These are phyloP conservation scores for Pollenia angustigena DNA, from an alignment of 2,888 invertebrate genomes.

Conservation along the genomic window DNA sequence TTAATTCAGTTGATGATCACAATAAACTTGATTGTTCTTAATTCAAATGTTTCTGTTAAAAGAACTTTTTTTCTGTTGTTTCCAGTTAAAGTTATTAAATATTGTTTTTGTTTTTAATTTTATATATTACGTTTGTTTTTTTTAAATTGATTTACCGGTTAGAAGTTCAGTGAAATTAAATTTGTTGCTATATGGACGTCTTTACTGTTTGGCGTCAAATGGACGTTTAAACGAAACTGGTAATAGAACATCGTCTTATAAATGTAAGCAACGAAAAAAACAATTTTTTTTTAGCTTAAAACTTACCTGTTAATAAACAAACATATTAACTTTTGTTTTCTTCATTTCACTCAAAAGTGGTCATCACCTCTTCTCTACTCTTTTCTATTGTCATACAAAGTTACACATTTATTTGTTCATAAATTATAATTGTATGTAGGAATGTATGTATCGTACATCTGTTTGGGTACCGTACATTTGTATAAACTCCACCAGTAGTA, in stretches of 20 bases:
- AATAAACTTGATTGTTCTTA: conserved; percentile 51
- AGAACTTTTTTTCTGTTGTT: conserved; percentile 2
- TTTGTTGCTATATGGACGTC: conserved; percentile 71
- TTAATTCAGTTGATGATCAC: conserved; percentile 22
- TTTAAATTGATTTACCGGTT: conserved; percentile 56
- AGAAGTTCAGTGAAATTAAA: background rate
- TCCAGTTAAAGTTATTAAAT: conserved; percentile 36
- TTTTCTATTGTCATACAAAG: conserved; percentile 18
- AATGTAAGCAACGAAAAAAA: conserved; percentile 64
- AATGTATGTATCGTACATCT: background rate
- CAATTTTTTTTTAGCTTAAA: conserved; percentile 13
- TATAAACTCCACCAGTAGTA: no score
- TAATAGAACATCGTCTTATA: conserved; percentile 79
- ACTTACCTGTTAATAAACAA: conserved; percentile 53
- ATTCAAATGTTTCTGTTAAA: conserved; percentile 6
- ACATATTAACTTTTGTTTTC: conserved; percentile 20
- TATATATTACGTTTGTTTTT: conserved; percentile 5
- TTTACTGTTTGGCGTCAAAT: conserved; percentile 76
- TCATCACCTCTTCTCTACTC: conserved; percentile 3
- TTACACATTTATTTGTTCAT: background rate
- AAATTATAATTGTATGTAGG: background rate
- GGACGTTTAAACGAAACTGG: conserved; percentile 79
- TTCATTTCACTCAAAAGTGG: conserved; percentile 25
- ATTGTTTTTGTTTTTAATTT: conserved; percentile 24
- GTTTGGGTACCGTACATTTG: background rate